Evolutionary conservation across 2,888 invertebrate species (phyloP).

Genomic region (Diaprepes abbreviatus): DNA sequence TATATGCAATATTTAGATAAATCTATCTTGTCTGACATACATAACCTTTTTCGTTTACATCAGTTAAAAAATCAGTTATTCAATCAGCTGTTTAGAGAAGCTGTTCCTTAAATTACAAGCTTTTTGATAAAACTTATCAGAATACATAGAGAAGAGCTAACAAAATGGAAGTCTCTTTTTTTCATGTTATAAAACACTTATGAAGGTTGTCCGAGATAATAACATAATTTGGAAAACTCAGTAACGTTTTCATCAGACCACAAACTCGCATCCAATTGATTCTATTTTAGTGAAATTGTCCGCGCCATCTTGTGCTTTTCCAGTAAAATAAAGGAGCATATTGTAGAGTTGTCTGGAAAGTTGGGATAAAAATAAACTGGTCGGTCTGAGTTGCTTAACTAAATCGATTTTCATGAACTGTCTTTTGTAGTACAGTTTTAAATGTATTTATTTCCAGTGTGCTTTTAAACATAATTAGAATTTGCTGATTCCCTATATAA

Average conservation of each 20-base stretch:
- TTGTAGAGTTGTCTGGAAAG: background rate
- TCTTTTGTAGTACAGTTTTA: no score
- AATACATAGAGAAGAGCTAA: background rate
- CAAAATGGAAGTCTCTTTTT: background rate
- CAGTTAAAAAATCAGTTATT: constrained; percentile 46
- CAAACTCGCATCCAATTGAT: background rate
- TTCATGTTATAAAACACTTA: background rate
- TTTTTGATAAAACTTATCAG: background rate
- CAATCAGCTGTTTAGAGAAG: constrained; percentile 57
- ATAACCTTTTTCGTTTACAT: constrained; percentile 54
- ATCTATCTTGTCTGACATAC: constrained; percentile 53
- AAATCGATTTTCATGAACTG: no score
- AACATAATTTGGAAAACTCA: background rate
- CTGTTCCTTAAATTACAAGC: background rate
- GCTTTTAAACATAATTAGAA: no score
- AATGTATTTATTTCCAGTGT: no score
- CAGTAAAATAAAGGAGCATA: background rate
- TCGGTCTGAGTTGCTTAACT: no score
- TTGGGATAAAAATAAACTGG: no score
- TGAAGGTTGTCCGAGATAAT: background rate
- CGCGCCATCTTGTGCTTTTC: background rate
- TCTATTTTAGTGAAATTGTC: background rate
- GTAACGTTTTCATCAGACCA: background rate
- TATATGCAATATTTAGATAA: constrained; percentile 43
- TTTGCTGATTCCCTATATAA: no score